Evolutionary conservation across 1,140 invertebrate genomes (phyloP).

Genomic region (Drosophila kikkawai): DNA sequence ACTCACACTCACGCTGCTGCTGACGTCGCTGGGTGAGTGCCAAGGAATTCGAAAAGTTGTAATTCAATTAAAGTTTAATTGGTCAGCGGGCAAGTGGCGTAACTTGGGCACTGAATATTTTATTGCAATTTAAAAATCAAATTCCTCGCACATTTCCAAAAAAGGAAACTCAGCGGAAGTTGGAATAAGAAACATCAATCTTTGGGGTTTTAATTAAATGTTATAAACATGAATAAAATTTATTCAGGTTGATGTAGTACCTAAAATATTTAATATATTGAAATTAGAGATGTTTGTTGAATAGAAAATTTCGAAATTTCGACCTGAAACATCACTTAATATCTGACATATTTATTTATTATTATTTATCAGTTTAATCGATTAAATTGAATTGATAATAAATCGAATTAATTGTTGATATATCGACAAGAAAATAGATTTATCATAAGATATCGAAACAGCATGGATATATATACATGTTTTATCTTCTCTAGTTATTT

Average conservation of each 20-base stretch:
- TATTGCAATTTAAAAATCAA: slow-evolving; percentile 30
- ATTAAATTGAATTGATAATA: not conserved
- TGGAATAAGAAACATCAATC: not conserved
- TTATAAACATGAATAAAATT: not conserved
- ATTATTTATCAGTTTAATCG: not conserved
- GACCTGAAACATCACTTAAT: not conserved
- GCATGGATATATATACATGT: not conserved
- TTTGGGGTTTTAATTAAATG: not conserved
- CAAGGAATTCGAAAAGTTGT: slow-evolving; percentile 53
- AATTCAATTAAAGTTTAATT: slow-evolving; percentile 62
- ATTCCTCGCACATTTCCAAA: not conserved
- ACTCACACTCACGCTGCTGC: slow-evolving; percentile 7
- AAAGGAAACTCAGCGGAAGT: not conserved
- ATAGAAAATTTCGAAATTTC: not conserved
- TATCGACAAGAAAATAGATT: not conserved
- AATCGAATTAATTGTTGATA: not conserved
- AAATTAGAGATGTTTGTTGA: not conserved
- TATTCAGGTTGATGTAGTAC: not conserved
- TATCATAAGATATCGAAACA: not conserved
- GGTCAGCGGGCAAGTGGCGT: slow-evolving; percentile 43
- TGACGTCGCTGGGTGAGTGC: slow-evolving; percentile 20
- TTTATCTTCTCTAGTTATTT: not conserved
- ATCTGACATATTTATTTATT: not conserved
- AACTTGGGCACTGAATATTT: slow-evolving; percentile 42
- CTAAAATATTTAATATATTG: too few relatives aligned